Evolutionary conservation across 2,888 invertebrate genomes (phyloP).

Genomic region (Cosmia pyralina): DNA sequence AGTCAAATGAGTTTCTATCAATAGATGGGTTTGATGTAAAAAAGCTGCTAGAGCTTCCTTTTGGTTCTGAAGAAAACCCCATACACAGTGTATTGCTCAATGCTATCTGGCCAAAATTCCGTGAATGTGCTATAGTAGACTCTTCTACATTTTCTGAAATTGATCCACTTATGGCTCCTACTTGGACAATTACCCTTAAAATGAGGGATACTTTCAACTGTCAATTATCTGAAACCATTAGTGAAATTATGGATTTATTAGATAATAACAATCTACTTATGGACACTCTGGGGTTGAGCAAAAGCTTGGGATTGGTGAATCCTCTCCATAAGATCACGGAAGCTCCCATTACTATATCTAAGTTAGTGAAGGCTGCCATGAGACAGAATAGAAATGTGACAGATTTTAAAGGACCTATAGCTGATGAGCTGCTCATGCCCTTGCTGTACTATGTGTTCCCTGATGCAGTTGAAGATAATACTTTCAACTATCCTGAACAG

Average conservation of each 20-base stretch:
- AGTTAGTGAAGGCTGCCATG: constrained; percentile 88
- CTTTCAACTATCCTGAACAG: constrained; percentile 88
- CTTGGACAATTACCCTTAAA: constrained; percentile 93
- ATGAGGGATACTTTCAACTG: constrained; percentile 93
- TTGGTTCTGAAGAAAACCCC: constrained; percentile 96
- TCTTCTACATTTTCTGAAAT: constrained; percentile 96
- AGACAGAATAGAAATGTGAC: constrained; percentile 88
- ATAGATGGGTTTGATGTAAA: constrained; percentile 88
- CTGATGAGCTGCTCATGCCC: constrained; percentile 93
- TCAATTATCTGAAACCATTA: constrained; percentile 94
- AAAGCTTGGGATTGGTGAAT: constrained; percentile 88
- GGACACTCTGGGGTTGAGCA: constrained; percentile 86
- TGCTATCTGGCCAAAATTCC: constrained; percentile 96
- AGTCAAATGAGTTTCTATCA: constrained; percentile 85
- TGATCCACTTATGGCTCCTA: constrained; percentile 94
- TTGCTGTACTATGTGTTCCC: constrained; percentile 96
- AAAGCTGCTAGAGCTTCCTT: constrained; percentile 92
- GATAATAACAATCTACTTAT: constrained; percentile 86
- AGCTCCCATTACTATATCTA: constrained; percentile 93
- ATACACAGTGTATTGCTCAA: constrained; percentile 94
- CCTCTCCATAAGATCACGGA: constrained; percentile 94
- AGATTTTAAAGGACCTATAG: constrained; percentile 93
- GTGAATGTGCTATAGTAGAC: constrained; percentile 96
- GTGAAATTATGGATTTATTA: constrained; percentile 92
- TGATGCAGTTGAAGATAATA: constrained; percentile 93